Percentiles rank a stretch among this genome's conserved stretches.
Conservation (phyloP, 2,797 vertebrate genomes). For the Sphenodon punctatus region DNA sequence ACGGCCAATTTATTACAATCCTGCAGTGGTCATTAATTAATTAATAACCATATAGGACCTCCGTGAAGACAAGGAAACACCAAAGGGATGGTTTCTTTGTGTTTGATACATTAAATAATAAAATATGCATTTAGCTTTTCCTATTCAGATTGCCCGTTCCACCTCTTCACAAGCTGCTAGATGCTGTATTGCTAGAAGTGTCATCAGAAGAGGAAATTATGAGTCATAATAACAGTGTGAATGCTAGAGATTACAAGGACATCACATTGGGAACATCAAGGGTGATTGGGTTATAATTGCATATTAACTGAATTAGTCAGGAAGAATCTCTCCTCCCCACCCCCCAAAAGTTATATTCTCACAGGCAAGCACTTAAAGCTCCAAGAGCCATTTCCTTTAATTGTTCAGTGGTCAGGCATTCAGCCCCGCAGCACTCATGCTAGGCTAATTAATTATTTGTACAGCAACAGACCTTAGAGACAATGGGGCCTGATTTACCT, state of each 20-base stretch:
- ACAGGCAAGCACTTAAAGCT: conserved; percentile 38
- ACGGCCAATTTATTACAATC: too few species aligned
- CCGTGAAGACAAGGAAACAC: too few species aligned
- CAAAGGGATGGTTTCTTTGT: too few species aligned
- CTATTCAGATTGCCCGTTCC: conserved; percentile 28
- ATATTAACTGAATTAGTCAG: conserved; percentile 49
- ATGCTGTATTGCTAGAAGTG: conserved; percentile 25
- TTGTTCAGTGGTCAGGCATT: conserved; percentile 58
- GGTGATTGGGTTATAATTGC: conserved; percentile 63
- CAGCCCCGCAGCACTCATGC: conserved; percentile 6
- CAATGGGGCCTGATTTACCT: conserved; percentile 1
- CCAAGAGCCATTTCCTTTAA: conserved; percentile 55
- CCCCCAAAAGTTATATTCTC: conserved; percentile 33
- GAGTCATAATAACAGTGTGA: conserved; percentile 25
- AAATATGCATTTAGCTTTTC: conserved; percentile 27
- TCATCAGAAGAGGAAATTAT: conserved; percentile 36
- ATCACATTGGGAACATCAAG: conserved; percentile 8
- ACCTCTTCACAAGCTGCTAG: neutral
- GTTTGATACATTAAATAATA: too few species aligned
- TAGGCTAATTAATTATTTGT: conserved; percentile 58
- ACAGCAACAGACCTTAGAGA: conserved; percentile 17
- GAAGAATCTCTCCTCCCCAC: neutral
- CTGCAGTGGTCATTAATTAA: too few species aligned
- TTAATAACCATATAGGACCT: too few species aligned
- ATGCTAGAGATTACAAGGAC: conserved; percentile 35